These are phyloP conservation scores for Acipenser oxyrinchus DNA, from an alignment of 2,797 vertebrate species.

Conservation along the genomic window DNA sequence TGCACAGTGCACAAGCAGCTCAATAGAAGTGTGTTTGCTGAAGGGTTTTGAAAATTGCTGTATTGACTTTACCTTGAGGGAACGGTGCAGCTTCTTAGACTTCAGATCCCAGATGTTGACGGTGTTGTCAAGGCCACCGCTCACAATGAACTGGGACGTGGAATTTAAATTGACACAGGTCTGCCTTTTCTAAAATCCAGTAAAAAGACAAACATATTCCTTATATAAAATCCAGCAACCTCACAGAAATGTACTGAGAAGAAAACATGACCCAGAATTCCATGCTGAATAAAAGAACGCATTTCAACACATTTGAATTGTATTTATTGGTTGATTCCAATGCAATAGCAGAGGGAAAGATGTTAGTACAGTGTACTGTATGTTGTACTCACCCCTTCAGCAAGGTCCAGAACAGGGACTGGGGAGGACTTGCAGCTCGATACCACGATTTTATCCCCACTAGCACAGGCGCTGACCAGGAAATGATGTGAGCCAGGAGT, in stretches of 20 bases:
- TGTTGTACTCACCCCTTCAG: constrained; percentile 77
- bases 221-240: constrained; percentile 24
- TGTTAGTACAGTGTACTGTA: constrained; percentile 7
- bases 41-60: too few species aligned
- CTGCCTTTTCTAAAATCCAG: constrained; percentile 72
- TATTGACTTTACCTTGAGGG: constrained; percentile 67
- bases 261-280: constrained; percentile 19
- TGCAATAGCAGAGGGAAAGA: constrained; percentile 22
- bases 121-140: constrained; percentile 80
- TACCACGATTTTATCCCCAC: constrained; percentile 87
- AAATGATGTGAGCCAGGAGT: constrained; percentile 73
- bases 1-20: too few species aligned
- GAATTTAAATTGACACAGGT: constrained; percentile 80
- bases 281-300: constrained; percentile 13
- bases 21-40: too few species aligned
- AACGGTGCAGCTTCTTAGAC: constrained; percentile 75
- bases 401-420: constrained; percentile 79
- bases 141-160: constrained; percentile 75
- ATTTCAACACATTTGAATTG: constrained; percentile 20
- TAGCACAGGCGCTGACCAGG: constrained; percentile 80
- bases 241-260: constrained; percentile 34
- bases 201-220: background rate
- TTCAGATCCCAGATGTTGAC: constrained; percentile 97
- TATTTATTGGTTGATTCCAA: constrained; percentile 29
- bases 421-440: constrained; percentile 81